Base-by-base conservation (phyloP, 2,888 invertebrate genomes). In the Zootermopsis nevadensis region DNA sequence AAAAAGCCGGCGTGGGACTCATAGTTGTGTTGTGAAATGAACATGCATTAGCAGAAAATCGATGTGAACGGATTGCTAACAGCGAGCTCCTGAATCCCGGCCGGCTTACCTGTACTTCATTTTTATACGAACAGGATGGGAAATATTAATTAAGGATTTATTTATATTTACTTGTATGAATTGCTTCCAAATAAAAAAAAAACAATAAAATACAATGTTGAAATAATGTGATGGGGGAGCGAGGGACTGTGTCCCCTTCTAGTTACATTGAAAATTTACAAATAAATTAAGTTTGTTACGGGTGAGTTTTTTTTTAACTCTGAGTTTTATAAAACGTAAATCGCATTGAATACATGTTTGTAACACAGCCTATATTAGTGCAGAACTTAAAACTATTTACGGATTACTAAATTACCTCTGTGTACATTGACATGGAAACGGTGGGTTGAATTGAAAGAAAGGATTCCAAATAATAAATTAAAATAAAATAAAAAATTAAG, bases 141-240 rank as follows among this genome's bases (percentile, higher is more conserved):
- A 74, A 74, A 74, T 74, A 38, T 42, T 74, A 74, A 74, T 74
- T 74, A 74, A 74, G 69, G 69, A 69, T 69, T 69, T 69, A 69
- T 69, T 69, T 69, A 69, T 69, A 69, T 69, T 69, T 31, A 33
- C 33, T 69, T 33, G 69, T 30, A 10, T 30, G 19, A 2, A 66
- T 27, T 8, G 48, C 0, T n/a, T 66, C 27, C 69, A 22, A 30
- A 69, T 69, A 69, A 69, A 69, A 69, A 69, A 69, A 69, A 69
- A 31, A 31, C 22, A 38, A 10, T 38, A 69, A 74, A 74, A 38
- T n/a, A 38, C 22, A 74, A 74, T 74, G 38, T 4, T 30, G 15
- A 38, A 74, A 35, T 74, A n/a, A 38, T 74, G 22, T 35, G 38
- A 38, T 8, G n/a, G 22, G 69, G 8, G 33, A 27, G 27, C n/a